Conservation (phyloP, 2,113 vertebrate genomes). For the Polypterus bichir region DNA sequence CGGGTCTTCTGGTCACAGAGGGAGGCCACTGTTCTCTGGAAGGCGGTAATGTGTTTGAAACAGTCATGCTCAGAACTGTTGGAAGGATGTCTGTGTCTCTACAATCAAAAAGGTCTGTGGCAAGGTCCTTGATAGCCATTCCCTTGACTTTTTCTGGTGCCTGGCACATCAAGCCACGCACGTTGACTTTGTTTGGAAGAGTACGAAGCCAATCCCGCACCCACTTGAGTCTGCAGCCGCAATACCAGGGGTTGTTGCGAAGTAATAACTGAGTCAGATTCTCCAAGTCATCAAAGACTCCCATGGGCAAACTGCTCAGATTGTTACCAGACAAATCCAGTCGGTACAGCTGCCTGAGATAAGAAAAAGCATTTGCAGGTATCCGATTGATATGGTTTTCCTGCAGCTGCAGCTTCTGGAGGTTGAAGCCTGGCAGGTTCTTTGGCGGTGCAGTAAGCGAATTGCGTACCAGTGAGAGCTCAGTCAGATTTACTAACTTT, state of each 20-base stretch:
- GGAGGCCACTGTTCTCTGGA: slow-evolving; percentile 73
- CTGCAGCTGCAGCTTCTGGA: slow-evolving; percentile 90
- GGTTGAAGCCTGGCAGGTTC: slow-evolving; percentile 79
- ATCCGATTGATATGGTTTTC: slow-evolving; percentile 94
- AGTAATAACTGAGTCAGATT: slow-evolving; percentile 94
- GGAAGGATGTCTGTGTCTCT: slow-evolving; percentile 51
- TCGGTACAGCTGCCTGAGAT: slow-evolving; percentile 83
- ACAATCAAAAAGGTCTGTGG: slow-evolving; percentile 79
- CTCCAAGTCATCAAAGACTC: slow-evolving; percentile 91
- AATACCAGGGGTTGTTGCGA: slow-evolving; percentile 95
- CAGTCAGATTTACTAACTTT: slow-evolving; percentile 87
- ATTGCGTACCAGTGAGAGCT: slow-evolving; percentile 88
- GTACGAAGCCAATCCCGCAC: slow-evolving; percentile 89
- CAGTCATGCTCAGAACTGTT: slow-evolving; percentile 69
- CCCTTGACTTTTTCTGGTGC: slow-evolving; percentile 93
- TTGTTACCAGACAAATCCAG: slow-evolving; percentile 95
- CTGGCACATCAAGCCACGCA: slow-evolving; percentile 97
- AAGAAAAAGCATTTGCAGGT: slow-evolving; percentile 82
- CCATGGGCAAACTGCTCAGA: slow-evolving; percentile 87
- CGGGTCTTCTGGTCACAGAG: slow-evolving; percentile 79
- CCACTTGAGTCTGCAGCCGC: slow-evolving; percentile 97
- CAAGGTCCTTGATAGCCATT: slow-evolving; percentile 96
- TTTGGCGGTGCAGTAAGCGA: slow-evolving; percentile 81
- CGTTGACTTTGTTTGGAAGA: slow-evolving; percentile 80
- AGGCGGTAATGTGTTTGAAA: slow-evolving; percentile 63